Evolutionary conservation across 2,797 vertebrate species (phyloP).

Genomic region (Chloroceryle amazona): DNA sequence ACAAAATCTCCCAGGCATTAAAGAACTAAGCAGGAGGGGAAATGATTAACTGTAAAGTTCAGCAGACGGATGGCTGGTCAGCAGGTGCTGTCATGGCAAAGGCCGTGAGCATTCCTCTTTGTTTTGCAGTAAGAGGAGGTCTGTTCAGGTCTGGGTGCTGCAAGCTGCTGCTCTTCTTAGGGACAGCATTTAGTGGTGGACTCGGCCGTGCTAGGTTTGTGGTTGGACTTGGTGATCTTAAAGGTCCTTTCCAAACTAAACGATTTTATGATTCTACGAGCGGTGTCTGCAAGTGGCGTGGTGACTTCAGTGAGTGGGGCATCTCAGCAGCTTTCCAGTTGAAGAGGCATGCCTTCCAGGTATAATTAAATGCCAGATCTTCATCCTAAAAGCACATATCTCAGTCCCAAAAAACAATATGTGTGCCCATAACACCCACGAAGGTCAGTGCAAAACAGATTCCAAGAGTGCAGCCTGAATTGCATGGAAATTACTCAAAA

Average conservation of each 20-base stretch:
- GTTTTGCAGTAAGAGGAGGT: not conserved
- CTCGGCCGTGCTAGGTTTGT: not conserved
- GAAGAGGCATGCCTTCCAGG: not conserved
- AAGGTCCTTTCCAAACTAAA: not conserved
- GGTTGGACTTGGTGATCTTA: not conserved
- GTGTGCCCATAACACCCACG: rapidly evolving
- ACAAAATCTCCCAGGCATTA: slow-evolving; percentile 76
- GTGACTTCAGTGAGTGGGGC: not conserved
- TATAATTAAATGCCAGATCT: not conserved
- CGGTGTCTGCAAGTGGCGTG: not conserved
- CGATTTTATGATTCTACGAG: not conserved
- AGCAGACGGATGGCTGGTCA: slow-evolving; percentile 29
- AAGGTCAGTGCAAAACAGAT: not conserved
- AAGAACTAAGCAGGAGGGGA: slow-evolving; percentile 60
- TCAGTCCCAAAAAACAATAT: rapidly evolving
- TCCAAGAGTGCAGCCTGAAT: not conserved
- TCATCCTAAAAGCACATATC: not conserved
- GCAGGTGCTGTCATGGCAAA: slow-evolving; percentile 58
- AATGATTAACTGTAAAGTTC: slow-evolving; percentile 62
- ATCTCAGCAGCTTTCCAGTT: not conserved
- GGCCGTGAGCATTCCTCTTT: not conserved
- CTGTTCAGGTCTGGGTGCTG: not conserved
- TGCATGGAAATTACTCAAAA: not conserved
- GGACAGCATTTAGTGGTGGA: not conserved
- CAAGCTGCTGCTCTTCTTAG: not conserved